Conservation (phyloP, 2,888 invertebrate species). For the Amblyjoppa proteus region DNA sequence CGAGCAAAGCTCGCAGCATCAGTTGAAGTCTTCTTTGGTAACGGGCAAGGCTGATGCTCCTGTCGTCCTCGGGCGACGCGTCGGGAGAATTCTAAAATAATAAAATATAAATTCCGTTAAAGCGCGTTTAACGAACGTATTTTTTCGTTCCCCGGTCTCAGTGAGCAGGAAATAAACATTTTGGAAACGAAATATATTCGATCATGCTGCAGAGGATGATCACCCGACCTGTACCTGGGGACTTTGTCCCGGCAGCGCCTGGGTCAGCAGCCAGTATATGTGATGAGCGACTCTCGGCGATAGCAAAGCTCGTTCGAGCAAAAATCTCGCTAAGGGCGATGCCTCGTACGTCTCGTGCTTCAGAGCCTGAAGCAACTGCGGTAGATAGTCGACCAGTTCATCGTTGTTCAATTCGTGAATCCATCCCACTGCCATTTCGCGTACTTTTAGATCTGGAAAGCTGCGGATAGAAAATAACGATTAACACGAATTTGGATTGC, state of each 20-base stretch:
- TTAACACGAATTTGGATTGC: background rate
- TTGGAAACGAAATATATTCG: slow-evolving; percentile 43
- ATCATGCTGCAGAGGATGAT: slow-evolving; percentile 53
- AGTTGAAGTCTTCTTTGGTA: slow-evolving; percentile 92
- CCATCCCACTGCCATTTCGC: slow-evolving; percentile 94
- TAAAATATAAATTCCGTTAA: slow-evolving; percentile 3
- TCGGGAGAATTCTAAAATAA: slow-evolving; percentile 85
- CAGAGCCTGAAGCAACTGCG: slow-evolving; percentile 96
- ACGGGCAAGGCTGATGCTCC: slow-evolving; percentile 89
- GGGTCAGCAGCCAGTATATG: slow-evolving; percentile 96
- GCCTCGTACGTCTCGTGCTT: slow-evolving; percentile 96
- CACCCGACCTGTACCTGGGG: slow-evolving; percentile 89
- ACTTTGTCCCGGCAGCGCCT: slow-evolving; percentile 92
- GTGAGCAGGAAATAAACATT: slow-evolving; percentile 34
- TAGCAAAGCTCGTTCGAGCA: slow-evolving; percentile 93
- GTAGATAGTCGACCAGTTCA: slow-evolving; percentile 95
- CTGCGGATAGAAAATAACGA: slow-evolving; percentile 84
- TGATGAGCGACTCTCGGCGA: slow-evolving; percentile 97
- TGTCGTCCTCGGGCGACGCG: slow-evolving; percentile 85
- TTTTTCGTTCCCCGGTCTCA: background rate
- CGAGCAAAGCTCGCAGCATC: slow-evolving; percentile 94
- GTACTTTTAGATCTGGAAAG: slow-evolving; percentile 96
- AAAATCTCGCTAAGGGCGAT: slow-evolving; percentile 93
- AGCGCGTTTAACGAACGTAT: background rate
- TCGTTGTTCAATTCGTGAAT: slow-evolving; percentile 93